phyloP scores from a whole-genome alignment of 2,797 vertebrate species.

The Nannoperca obscura region DNA sequence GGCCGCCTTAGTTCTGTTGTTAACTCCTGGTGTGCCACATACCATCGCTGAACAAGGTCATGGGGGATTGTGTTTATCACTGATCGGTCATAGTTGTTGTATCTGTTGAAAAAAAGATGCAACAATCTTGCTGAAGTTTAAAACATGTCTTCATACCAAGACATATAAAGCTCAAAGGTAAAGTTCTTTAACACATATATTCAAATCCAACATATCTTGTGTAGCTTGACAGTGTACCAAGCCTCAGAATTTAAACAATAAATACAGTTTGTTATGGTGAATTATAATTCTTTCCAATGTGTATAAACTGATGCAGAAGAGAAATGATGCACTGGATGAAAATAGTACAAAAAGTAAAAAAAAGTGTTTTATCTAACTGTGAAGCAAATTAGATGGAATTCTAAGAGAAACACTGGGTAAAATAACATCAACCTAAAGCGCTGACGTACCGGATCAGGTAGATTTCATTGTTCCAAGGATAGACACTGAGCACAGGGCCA shows the following conservation, averaged over 20 bases:
- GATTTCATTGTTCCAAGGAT: slow-evolving; percentile 95
- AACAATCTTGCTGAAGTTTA: not conserved
- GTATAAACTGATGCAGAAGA: not conserved
- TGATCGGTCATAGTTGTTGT: slow-evolving; percentile 95
- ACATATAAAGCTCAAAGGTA: not conserved
- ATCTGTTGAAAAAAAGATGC: slow-evolving; percentile 78
- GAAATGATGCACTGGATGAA: not conserved
- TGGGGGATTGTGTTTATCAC: slow-evolving; percentile 91
- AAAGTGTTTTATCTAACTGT: not conserved
- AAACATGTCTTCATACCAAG: not conserved
- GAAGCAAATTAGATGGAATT: not conserved
- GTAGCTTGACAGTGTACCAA: not conserved
- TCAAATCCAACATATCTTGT: not conserved
- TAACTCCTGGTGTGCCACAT: slow-evolving; percentile 89
- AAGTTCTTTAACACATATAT: not conserved
- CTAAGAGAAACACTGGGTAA: not conserved
- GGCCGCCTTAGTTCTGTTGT: slow-evolving; percentile 89
- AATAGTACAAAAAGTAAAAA: not conserved
- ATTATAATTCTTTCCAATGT: not conserved
- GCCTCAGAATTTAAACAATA: not conserved
- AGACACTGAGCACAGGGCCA: slow-evolving; percentile 90
- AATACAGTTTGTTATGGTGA: not conserved
- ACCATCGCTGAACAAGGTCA: slow-evolving; percentile 89
- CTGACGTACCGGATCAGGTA: slow-evolving; percentile 90
- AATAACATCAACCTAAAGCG: not conserved